Conservation (phyloP, 1,140 invertebrate genomes). For the Drosophila teissieri region DNA sequence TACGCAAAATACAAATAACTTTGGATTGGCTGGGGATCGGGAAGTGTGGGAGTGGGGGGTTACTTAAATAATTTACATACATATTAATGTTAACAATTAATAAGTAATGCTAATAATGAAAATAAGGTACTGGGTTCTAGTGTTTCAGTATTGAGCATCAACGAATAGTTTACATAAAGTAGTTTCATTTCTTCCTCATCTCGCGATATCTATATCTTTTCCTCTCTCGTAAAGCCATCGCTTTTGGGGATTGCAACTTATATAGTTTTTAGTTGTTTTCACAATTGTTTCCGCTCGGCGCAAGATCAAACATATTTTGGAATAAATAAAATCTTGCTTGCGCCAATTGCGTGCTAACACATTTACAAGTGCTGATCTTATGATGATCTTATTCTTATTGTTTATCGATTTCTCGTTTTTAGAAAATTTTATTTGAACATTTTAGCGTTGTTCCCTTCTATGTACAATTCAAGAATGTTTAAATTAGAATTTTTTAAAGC, state of each 20-base stretch:
- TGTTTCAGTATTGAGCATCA: slow-evolving; percentile 74
- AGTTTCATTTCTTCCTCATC: slow-evolving; percentile 50
- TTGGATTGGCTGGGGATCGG: slow-evolving; percentile 41
- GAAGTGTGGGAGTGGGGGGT: slow-evolving; percentile 1
- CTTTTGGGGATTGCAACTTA: slow-evolving; percentile 63
- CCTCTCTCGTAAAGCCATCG: slow-evolving; percentile 51
- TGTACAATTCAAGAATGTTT: slow-evolving; percentile 78
- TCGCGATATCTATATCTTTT: slow-evolving; percentile 36
- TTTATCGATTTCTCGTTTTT: slow-evolving; percentile 40
- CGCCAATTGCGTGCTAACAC: slow-evolving; percentile 31
- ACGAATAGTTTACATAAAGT: slow-evolving; percentile 76
- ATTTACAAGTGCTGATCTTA: slow-evolving; percentile 34
- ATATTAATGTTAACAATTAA: slow-evolving; percentile 82
- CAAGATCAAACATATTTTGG: slow-evolving; percentile 60
- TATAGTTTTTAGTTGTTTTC: slow-evolving; percentile 54
- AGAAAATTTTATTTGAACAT: slow-evolving; percentile 55
- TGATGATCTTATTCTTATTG: slow-evolving; percentile 30
- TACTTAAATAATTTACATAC: slow-evolving; percentile 82
- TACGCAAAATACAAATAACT: slow-evolving; percentile 78
- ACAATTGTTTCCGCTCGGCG: slow-evolving; percentile 54
- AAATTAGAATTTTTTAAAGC: slow-evolving; percentile 74
- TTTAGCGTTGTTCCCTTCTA: slow-evolving; percentile 59
- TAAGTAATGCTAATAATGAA: slow-evolving; percentile 82
- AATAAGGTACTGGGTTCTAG: slow-evolving; percentile 84
- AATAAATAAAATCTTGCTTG: slow-evolving; percentile 57